Base-by-base conservation (phyloP, 2,113 vertebrate species). In the Cephalopterus ornatus region DNA sequence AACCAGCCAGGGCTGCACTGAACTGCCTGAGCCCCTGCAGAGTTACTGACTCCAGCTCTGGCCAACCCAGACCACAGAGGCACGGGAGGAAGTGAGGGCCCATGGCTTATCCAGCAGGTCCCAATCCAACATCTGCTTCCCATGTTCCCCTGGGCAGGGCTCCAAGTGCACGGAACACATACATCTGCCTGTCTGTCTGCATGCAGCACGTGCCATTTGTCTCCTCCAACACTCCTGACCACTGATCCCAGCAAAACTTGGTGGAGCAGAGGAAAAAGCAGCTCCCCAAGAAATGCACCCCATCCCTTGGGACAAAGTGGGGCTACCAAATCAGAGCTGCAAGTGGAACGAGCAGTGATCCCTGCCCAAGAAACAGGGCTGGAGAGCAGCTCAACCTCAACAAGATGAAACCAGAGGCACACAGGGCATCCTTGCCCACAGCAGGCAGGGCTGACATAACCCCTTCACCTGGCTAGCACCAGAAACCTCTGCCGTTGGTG, bases 81-180 rank as follows among this genome's bases (percentile, higher is more conserved):
- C 66, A n/a, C 84, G 12, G 83, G 61, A 73, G 87, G 92, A 73
- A 87, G 41, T 1, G 1, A 33, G 4, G 28, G 24, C 47, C 49
- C 52, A 7, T 4, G 6, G 67, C 72, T 81, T 23, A 76, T 75
- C 74, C 93, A 65, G 47, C 62, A 55, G 92, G n/a, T 85, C 76
- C 59, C 4, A 1, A 3, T 27, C 79, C 89, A 96, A 93, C 97
- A 97, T 97, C 97, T 97, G 97, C 94, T 97, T 97, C 24, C 86
- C 61, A 70, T 85, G 85, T 89, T 93, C 91, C 87, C 85, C 62
- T 37, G 47, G 92, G 92, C 95, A 46, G 37, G 1, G 33, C 56
- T 94, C 97, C 95, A 91, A 84, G 52, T 1, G 24, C 35, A 0
- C 53, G n/a, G 26, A 88, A 81, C 56, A 7, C 84, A 41, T 17